These are phyloP conservation scores for Grapholita molesta DNA, from an alignment of 1,140 invertebrate species.

Conservation along the genomic window DNA sequence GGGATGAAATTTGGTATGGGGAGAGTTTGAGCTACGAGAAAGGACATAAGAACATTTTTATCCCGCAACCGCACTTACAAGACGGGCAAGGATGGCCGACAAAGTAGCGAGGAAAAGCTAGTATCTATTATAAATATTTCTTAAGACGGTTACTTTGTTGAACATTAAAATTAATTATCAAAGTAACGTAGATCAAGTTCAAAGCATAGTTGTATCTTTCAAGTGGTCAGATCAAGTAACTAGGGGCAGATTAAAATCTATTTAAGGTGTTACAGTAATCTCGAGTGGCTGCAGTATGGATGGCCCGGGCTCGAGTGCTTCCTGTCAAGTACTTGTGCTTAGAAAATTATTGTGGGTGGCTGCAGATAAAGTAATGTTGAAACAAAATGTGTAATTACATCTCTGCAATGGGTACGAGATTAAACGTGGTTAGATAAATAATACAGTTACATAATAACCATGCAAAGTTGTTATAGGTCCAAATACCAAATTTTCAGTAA, in stretches of 20 bases:
- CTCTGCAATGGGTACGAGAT: neutral
- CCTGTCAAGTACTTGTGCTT: conserved; percentile 37
- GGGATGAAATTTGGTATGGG: no score
- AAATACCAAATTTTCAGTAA: no score
- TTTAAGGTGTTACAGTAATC: conserved; percentile 67
- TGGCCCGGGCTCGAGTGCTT: conserved; percentile 46
- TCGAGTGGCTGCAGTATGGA: conserved; percentile 48
- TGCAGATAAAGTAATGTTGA: neutral
- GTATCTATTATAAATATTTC: neutral
- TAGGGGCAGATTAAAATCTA: conserved; percentile 47
- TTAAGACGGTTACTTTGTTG: neutral
- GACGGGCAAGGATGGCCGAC: no score
- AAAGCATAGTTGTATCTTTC: conserved; percentile 29
- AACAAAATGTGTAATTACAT: neutral
- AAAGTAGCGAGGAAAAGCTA: no score
- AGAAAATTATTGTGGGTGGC: neutral
- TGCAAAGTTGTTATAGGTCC: no score
- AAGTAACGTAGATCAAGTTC: neutral
- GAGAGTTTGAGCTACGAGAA: no score
- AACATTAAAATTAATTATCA: neutral
- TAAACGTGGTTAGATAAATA: neutral
- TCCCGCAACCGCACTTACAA: no score
- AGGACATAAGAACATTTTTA: no score
- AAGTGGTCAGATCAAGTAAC: conserved; percentile 59
- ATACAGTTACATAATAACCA: no score